Conservation (phyloP, 2,888 invertebrate genomes). For the Lymantria dispar region DNA sequence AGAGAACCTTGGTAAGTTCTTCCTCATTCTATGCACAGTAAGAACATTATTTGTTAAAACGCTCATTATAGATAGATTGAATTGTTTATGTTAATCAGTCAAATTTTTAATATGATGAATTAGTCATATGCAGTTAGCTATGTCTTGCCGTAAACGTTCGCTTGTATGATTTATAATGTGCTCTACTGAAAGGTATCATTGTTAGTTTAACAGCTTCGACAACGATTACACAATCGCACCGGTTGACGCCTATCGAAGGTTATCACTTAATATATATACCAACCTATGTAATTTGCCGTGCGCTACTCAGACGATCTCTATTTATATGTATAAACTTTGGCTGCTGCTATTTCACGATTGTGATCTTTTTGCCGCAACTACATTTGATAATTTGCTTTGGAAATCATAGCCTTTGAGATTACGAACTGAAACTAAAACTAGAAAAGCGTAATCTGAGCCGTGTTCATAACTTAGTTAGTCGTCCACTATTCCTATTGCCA, state of each 20-base stretch:
- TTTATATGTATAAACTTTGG: constrained; percentile 27
- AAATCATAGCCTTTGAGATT: no score
- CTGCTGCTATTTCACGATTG: constrained; percentile 63
- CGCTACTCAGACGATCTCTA: constrained; percentile 31
- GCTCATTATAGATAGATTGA: no score
- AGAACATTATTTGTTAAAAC: no score
- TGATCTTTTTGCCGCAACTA: constrained; percentile 43
- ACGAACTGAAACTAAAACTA: no score
- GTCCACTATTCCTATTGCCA: no score
- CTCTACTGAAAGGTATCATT: constrained; percentile 64
- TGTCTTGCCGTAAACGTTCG: constrained; percentile 67
- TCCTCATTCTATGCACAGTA: no score
- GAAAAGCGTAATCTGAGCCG: no score
- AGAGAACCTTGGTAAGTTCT: no score
- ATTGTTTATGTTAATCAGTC: no score
- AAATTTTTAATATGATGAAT: no score
- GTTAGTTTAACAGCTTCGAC: constrained; percentile 61
- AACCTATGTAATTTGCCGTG: constrained; percentile 17
- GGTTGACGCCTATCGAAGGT: constrained; percentile 64
- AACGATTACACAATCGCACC: constrained; percentile 64
- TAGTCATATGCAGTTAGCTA: no score
- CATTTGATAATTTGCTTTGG: background rate
- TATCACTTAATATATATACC: constrained; percentile 40
- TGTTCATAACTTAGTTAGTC: no score
- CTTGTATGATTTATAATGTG: constrained; percentile 72